Base-by-base conservation (phyloP, 2,888 invertebrate genomes). In the Microctonus hyperodae region DNA sequence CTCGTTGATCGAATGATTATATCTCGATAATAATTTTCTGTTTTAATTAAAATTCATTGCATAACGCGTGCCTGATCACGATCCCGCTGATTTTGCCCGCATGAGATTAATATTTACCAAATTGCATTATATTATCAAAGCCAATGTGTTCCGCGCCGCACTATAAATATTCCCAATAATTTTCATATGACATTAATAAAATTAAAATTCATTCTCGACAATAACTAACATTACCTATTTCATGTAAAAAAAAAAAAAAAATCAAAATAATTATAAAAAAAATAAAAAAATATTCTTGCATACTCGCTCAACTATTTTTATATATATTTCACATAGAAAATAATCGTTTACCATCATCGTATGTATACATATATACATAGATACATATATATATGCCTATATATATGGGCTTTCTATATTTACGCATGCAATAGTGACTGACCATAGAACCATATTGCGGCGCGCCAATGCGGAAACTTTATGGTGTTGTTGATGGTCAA, bases 21-120 rank as follows among this genome's bases (percentile, higher is more conserved):
- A 44, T n/a, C n/a, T 44, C 16, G 44, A 44, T 44, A 44, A 44
- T 44, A 44, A 44, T 44, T 44, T 44, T 44, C 20, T 16, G 16
- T n/a, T 44, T 44, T 44, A 44, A 44, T 44, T 44, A 44, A 44
- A 44, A 44, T 44, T 44, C 44, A 44, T 44, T 16, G 44, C 44
- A 44, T 44, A 44, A 44, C 3, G 16, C 16, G 6, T 44, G 44
- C 6, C 0, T 16, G 16, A 44, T 16, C 1, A n/a, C 20, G 7
- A 16, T 7, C 16, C 9, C 44, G 44, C 7, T 20, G 16, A 44
- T 44, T 44, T 44, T 44, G 16, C 16, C 44, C 44, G 6, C 44
- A 44, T 44, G 44, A 44, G 44, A 44, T 44, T 44, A 44, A 44
- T 44, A 44, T 44, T 44, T 16, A n/a, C 1, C 44, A 16, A 44